Evolutionary conservation across 2,888 invertebrate genomes (phyloP), one percentile per base, ranked within the genome.

Genomic region (Eupsilia transversa): DNA sequence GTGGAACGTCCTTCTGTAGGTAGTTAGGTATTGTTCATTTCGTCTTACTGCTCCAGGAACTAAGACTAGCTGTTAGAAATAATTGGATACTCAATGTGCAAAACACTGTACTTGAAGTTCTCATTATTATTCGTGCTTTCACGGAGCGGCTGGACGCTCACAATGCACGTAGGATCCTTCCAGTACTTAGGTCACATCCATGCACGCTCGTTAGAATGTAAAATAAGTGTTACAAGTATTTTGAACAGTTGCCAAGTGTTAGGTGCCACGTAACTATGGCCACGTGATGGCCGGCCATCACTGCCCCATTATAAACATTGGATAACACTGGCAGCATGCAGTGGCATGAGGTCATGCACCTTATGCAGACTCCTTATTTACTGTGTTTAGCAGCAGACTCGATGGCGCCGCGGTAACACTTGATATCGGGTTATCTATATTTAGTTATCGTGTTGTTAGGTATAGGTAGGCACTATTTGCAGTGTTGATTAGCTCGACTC

Each of bases 221-320:
- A 91, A 94, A 92, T 92, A 91, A 92, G 92, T 92, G 88, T 91
- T 93, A 90, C 92, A 91, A 89, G 91, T 88, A 86, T 89, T 87
- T 92, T 95, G 95, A 93, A 90, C 89, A 77, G 88, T 86, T 93
- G 94, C 96, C 95, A 96, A 94, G 91, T 88, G 86, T 89, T 88
- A 87, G 89, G 82, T 89, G 91, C 89, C 91, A 92, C 92, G 93
- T 93, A 92, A 92, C 86, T 49, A 81, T 77, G 79, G 81, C 89
- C 93, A 92, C 92, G 92, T 93, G 93, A 92, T n/a, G n/a, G n/a
- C 90, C 70, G 66, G 68, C 77, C 91, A 90, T 91, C 91, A 90
- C 85, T 89, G 87, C 91, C 90, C 90, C 91, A 91, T 93, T 92
- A 94, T 93, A 93, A 93, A 93, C 92, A 93, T 94, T 94, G 93